Evolutionary conservation across 2,113 vertebrate species (phyloP), one percentile per base, ranked within the genome.

Genomic region (Grus americana): DNA sequence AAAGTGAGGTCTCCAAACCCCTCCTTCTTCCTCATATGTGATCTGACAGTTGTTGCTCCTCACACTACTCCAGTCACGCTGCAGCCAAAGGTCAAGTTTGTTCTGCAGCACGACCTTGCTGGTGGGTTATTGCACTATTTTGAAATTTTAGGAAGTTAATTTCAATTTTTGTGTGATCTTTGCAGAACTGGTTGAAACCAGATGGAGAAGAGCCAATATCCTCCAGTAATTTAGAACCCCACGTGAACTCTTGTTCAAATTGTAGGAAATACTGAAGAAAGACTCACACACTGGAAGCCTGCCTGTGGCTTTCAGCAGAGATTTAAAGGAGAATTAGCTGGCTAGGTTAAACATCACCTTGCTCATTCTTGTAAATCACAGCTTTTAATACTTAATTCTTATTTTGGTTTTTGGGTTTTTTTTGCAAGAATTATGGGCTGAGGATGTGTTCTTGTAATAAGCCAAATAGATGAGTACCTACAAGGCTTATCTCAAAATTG

Each of bases 311-410:
- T 94, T 95, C 82, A 92, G 75, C 82, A 80, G 59, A 80, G 38
- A 76, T 94, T 88, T 90, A 88, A 86, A 86, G 79, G 70, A 88
- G 67, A 92, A 86, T 94, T 90, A 90, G 36, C 63, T 62, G 88
- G 30, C 72, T 93, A 88, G 63, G 79, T 78, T 91, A 83, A 95
- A 90, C 46, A 80, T 27, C 1, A 3, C 24, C 59, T 92, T 83
- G 72, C 72, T 86, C 82, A 76, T 63, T 83, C 75, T 86, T 80
- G 63, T 88, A 95, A 92, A 92, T 93, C 83, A 55, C 63, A 55
- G 46, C 50, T 96, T 55, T 88, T 88, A 58, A 50, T 74, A 22
- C 27, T 50, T 71, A 72, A 71, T 86, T 79, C 72, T 76, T 81
- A 34, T 81, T 91, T 91, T 78, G n/a, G 36, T 36, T 36, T n/a